A percentile compares a stretch with the other conserved stretches of the same genome.
These are phyloP conservation scores for Daubentonia madagascariensis DNA, from an alignment of 2,113 vertebrate species.

Conservation along the genomic window DNA sequence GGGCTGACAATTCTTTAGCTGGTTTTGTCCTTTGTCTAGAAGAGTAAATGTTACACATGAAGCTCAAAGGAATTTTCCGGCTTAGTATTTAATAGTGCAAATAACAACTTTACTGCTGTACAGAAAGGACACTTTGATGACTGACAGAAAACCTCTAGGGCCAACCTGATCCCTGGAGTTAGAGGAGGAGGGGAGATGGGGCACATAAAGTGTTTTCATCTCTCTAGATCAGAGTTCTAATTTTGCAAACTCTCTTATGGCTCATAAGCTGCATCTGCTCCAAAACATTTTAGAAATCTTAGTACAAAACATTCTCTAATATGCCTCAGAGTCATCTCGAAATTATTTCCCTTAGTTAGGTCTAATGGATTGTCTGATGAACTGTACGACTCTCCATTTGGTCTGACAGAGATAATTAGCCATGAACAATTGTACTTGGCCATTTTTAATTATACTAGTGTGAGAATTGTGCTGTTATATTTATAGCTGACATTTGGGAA, in stretches of 20 bases:
- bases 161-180: background rate
- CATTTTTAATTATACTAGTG: conserved; percentile 35
- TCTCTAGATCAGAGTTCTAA: background rate
- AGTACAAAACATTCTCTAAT: conserved; percentile 36
- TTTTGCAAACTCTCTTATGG: background rate
- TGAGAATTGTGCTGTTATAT: conserved; percentile 36
- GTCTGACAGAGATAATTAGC: conserved; percentile 49
- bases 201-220: background rate
- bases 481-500: background rate
- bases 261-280: background rate
- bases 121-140: background rate
- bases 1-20: background rate
- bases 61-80: background rate
- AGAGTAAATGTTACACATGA: background rate
- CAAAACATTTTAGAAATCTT: conserved; percentile 45
- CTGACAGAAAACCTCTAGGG: background rate
- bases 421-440: conserved; percentile 19
- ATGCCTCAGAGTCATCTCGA: background rate
- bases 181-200: background rate
- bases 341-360: conserved; percentile 63
- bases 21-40: background rate
- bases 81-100: background rate
- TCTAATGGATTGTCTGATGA: conserved; percentile 58
- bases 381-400: background rate
- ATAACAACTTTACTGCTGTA: background rate